Conservation (phyloP, 2,113 vertebrate genomes). For the Mesoclemmys tuberculata region DNA sequence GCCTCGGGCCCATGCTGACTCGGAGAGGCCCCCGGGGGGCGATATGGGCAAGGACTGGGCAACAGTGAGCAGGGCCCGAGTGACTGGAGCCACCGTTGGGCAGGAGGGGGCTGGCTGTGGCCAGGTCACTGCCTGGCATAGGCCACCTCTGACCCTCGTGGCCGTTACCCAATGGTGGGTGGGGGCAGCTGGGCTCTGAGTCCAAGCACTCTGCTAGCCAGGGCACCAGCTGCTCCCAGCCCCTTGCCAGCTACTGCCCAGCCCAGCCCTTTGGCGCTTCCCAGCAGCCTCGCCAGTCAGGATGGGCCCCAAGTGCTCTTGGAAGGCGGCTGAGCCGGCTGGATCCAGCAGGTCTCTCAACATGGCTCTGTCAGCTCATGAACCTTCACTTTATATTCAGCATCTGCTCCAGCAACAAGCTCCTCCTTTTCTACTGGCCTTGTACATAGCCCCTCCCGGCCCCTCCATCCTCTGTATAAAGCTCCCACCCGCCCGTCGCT, state of each 20-base stretch:
- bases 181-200: neutral
- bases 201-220: neutral
- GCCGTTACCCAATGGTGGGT: neutral
- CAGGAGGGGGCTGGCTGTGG: neutral
- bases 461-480: conserved; percentile 60
- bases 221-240: neutral
- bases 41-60: neutral
- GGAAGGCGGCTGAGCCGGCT: neutral
- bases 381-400: conserved; percentile 79
- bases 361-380: conserved; percentile 55
- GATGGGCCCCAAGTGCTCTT: neutral
- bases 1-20: neutral
- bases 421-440: conserved; percentile 80
- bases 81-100: neutral
- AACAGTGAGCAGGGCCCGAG: neutral
- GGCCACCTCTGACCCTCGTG: too few relatives aligned
- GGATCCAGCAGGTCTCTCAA: conserved; percentile 1
- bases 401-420: conserved; percentile 60
- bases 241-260: neutral
- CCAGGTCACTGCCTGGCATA: neutral
- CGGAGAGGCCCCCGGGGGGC: neutral
- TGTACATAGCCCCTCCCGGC: conserved; percentile 74
- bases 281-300: too few relatives aligned
- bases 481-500: conserved; percentile 64
- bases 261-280: neutral